Conservation (phyloP, 1,140 invertebrate species). For the Sogatella furcifera region DNA sequence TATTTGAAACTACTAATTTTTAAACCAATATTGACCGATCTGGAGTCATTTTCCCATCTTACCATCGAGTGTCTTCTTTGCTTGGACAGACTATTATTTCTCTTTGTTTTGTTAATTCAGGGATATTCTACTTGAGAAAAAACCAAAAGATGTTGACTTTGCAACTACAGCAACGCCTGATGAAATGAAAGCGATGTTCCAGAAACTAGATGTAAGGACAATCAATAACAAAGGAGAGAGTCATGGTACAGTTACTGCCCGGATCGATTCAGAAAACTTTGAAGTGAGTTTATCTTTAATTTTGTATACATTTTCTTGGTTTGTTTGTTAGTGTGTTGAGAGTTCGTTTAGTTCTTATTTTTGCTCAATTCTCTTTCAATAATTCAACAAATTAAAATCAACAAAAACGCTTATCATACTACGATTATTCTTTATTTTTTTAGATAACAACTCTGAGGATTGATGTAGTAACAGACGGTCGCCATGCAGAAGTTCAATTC, state of each 20-base stretch:
- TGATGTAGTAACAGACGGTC: constrained; percentile 86
- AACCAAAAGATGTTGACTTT: constrained; percentile 92
- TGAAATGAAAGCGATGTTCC: constrained; percentile 94
- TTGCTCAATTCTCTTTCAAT: no score
- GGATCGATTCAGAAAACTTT: constrained; percentile 92
- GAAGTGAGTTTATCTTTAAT: constrained; percentile 43
- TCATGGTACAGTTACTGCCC: constrained; percentile 95
- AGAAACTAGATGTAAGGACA: constrained; percentile 73
- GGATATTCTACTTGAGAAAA: constrained; percentile 80
- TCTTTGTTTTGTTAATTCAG: constrained; percentile 33
- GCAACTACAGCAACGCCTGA: constrained; percentile 93
- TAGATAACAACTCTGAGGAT: constrained; percentile 78
- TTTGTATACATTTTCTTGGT: no score
- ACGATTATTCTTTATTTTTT: neutral
- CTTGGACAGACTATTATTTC: neutral
- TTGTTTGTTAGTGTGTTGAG: no score
- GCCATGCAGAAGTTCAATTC: constrained; percentile 89
- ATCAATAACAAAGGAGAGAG: constrained; percentile 90
- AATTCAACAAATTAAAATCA: no score
- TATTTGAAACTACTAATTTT: no score
- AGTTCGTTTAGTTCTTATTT: no score
- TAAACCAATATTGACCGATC: no score
- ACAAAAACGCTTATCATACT: no score
- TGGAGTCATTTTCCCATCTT: no score
- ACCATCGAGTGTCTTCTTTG: no score